Percentiles rank a stretch among this genome's conserved stretches.
Evolutionary conservation across 2,797 vertebrate species (phyloP).

Genomic region (Podarcis lilfordi): DNA sequence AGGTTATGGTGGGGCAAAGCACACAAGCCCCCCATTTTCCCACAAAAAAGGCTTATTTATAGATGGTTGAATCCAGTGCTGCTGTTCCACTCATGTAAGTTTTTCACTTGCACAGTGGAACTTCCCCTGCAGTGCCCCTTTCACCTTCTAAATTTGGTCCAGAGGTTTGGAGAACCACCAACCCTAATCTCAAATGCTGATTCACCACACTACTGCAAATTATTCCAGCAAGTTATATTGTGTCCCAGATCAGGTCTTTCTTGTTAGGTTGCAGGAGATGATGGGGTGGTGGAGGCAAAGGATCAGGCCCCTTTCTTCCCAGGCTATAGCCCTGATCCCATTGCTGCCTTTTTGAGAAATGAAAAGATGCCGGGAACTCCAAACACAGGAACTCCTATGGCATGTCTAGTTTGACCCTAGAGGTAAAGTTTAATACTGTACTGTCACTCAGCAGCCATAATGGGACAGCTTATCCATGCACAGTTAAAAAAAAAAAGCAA

Average conservation of each 20-base stretch:
- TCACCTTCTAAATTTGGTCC: too few species aligned
- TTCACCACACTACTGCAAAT: background rate
- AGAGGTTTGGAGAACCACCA: too few species aligned
- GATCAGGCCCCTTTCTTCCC: background rate
- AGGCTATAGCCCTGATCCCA: background rate
- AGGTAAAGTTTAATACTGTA: background rate
- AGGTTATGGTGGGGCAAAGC: background rate
- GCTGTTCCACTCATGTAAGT: too few species aligned
- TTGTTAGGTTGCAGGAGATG: background rate
- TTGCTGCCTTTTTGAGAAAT: background rate
- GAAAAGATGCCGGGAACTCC: background rate
- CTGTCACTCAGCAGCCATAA: background rate
- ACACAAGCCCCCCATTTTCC: background rate
- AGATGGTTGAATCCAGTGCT: too few species aligned
- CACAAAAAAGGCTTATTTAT: too few species aligned
- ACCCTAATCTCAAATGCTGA: background rate
- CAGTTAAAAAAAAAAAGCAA: too few species aligned
- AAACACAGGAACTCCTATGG: background rate
- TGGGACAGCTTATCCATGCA: too few species aligned
- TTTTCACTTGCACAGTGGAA: too few species aligned
- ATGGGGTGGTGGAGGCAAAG: background rate
- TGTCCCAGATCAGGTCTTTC: background rate
- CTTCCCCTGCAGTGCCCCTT: too few species aligned
- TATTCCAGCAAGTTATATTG: background rate
- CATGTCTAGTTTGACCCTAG: background rate